Evolutionary conservation across 2,797 vertebrate genomes (phyloP).

Genomic region (Mus minutoides): DNA sequence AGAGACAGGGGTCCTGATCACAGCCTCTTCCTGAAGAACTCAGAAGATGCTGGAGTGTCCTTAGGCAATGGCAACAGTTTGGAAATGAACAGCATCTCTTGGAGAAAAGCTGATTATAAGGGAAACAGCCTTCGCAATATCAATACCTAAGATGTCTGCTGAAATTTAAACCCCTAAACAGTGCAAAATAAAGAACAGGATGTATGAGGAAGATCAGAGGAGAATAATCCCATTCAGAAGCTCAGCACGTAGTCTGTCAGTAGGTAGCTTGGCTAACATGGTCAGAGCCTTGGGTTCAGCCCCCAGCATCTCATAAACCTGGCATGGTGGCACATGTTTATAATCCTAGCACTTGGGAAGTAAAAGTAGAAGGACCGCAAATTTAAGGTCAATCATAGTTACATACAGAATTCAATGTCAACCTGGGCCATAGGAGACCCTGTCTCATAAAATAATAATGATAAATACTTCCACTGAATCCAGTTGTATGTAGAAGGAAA

Average conservation of each 20-base stretch:
- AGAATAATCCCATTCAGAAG: neutral
- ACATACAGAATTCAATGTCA: neutral
- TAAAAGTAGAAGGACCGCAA: neutral
- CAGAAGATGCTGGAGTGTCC: neutral
- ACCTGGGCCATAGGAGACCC: neutral
- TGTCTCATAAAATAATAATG: neutral
- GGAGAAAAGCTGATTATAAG: neutral
- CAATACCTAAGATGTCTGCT: neutral
- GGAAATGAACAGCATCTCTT: neutral
- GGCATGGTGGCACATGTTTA: no score
- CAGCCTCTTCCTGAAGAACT: neutral
- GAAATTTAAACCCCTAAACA: neutral
- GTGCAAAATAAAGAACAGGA: neutral
- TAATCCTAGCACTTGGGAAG: neutral
- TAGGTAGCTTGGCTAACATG: neutral
- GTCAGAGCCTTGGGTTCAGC: neutral
- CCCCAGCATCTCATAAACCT: neutral
- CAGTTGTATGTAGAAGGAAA: neutral
- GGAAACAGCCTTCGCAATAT: neutral
- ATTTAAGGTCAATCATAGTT: neutral
- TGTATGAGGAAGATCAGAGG: neutral
- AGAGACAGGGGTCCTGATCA: neutral
- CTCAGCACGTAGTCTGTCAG: neutral
- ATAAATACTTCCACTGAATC: neutral
- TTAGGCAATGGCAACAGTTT: neutral